Evolutionary conservation across 2,888 invertebrate species (phyloP), one percentile per base, ranked within the genome.

Genomic region (Coelinius sp.): DNA sequence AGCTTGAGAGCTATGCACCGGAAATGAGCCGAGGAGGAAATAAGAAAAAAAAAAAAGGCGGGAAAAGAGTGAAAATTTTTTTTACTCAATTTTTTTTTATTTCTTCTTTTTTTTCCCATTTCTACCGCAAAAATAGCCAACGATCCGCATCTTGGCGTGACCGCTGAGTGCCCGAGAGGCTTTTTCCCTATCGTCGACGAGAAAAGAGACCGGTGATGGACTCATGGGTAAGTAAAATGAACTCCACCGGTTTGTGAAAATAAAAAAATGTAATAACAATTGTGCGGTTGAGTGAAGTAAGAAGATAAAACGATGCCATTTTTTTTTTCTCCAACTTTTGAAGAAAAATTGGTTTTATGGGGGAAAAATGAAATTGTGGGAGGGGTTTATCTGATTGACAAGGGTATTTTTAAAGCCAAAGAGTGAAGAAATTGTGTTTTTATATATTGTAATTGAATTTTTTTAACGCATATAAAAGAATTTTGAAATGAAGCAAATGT

Each of bases 11-110:
- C 64, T 14, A 64, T 70, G 53, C 52, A 20, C 59, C 62, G 71
- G 62, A 71, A 71, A 71, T 67, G 38, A 71, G 62, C 25, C 49
- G 35, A 59, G 24, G 52, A 65, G 24, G 52, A 25, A 53, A n/a
- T n/a, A n/a, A n/a, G 20, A 10, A 31, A 56, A 44, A 63, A 27
- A 46, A 12, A 46, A 8, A 41, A 41, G 10, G 24, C 14, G 25
- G 17, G 31, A 1, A 1, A 12, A 35, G 20, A 38, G 62, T n/a
- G 38, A 24, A 14, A 24, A 63, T 63, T 41, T 41, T 24, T n/a
- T 63, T 24, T 63, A 38, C 38, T 24, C 22, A 35, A 10, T 62
- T 14, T 62, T 38, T 24, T 41, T 63, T 63, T n/a, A 5, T n/a
- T 24, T 14, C 6, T 41, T 17, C 3, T 25, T n/a, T 25, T 27